phyloP scores from a whole-genome alignment of 2,888 invertebrate species.

The Salticus scenicus region DNA sequence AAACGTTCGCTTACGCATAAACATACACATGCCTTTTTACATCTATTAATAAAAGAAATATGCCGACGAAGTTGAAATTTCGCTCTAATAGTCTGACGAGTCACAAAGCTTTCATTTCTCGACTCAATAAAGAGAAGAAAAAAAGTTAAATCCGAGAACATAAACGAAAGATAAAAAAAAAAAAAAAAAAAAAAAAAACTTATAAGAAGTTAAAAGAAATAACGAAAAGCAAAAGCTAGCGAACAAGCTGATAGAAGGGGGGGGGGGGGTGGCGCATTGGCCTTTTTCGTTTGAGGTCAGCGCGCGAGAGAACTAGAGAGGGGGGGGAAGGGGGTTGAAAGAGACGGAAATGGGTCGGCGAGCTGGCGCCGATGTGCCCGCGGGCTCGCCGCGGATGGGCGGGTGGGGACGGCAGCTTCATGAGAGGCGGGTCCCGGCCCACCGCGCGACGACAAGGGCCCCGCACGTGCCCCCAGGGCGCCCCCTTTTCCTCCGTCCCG shows the following conservation, averaged over 20 bases:
- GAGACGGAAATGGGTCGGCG: slow-evolving; percentile 14
- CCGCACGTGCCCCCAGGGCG: neutral
- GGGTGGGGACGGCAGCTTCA: neutral
- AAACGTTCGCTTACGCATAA: too few relatives aligned
- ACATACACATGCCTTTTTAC: too few relatives aligned
- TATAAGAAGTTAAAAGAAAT: neutral
- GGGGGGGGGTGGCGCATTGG: neutral
- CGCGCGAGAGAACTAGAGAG: neutral
- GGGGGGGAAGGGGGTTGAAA: neutral
- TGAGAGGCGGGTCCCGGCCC: slow-evolving; percentile 15
- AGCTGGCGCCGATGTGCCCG: slow-evolving; percentile 13
- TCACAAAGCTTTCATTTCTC: neutral
- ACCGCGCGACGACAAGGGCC: slow-evolving; percentile 14
- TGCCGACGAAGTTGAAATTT: too few relatives aligned
- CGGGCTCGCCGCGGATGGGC: slow-evolving; percentile 6
- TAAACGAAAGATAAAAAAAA: slow-evolving; percentile 4
- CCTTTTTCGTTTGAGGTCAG: slow-evolving; percentile 15
- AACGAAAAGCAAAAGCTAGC: neutral
- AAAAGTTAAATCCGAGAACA: neutral
- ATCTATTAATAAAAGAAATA: too few relatives aligned
- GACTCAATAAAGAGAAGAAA: neutral
- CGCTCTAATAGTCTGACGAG: too few relatives aligned
- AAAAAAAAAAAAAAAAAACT: neutral
- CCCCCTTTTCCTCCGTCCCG: neutral
- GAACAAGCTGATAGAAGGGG: neutral